These are phyloP conservation scores for Elanoides forficatus DNA, from an alignment of 2,113 vertebrate genomes.

Conservation along the genomic window DNA sequence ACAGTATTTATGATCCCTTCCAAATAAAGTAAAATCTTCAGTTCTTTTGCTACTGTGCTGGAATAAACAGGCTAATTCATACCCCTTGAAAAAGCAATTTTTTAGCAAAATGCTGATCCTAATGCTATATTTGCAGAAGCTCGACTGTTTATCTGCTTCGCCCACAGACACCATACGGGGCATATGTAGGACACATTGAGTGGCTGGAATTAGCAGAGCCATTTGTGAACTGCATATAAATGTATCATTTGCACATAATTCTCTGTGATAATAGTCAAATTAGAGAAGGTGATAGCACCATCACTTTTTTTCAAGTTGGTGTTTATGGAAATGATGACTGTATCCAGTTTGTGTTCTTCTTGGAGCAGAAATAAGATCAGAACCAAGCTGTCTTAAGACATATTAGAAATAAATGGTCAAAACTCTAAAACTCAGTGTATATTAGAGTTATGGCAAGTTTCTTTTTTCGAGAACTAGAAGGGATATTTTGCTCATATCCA, in stretches of 20 bases:
- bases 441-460: not conserved
- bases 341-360: not conserved
- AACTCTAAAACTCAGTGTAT: not conserved
- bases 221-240: conserved; percentile 22
- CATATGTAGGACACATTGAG: conserved; percentile 33
- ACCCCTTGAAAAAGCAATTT: not conserved
- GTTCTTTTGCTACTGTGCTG: not conserved
- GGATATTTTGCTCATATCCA: not conserved
- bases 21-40: not conserved
- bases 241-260: conserved; percentile 35
- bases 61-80: conserved; percentile 20
- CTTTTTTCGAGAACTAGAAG: not conserved
- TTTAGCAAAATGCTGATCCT: conserved; percentile 43
- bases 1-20: not conserved
- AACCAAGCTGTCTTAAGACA: not conserved
- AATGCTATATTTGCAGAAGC: not conserved
- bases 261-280: conserved; percentile 6
- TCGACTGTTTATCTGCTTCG: not conserved
- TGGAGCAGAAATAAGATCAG: not conserved
- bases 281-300: not conserved
- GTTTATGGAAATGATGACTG: not conserved
- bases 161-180: conserved; percentile 22
- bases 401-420: not conserved
- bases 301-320: not conserved
- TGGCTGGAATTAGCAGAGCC: conserved; percentile 38